A percentile compares a stretch with the other conserved stretches of the same genome.
Conservation (phyloP, 2,888 invertebrate species). For the Xestia xanthographa region DNA sequence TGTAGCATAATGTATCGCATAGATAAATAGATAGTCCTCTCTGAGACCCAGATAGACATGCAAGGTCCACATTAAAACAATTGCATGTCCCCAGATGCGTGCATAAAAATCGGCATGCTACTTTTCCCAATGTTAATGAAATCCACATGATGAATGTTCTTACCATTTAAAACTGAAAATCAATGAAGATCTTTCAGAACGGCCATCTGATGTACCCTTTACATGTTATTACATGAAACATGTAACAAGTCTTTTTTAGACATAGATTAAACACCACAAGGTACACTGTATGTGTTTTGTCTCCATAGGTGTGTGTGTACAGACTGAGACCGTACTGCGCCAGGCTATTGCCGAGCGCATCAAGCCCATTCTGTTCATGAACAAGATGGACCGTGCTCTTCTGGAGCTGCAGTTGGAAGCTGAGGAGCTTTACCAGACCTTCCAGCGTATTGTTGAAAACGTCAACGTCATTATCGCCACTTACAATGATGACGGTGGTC, state of each 20-base stretch:
- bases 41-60: background rate
- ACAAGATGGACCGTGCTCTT: constrained; percentile 99
- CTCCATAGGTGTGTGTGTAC: constrained; percentile 97
- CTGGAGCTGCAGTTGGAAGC: constrained; percentile 98
- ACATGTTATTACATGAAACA: background rate
- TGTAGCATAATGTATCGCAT: no score
- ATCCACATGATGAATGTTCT: constrained; percentile 89
- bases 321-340: constrained; percentile 99
- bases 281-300: background rate
- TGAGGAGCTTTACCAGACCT: constrained; percentile 99
- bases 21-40: no score
- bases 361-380: constrained; percentile 99
- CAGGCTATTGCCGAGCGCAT: constrained; percentile 99
- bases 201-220: constrained; percentile 88
- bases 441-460: constrained; percentile 99
- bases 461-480: constrained; percentile 99
- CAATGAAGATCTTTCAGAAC: constrained; percentile 89
- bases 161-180: constrained; percentile 84
- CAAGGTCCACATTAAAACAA: background rate
- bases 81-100: background rate
- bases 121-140: background rate
- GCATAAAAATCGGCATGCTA: no score
- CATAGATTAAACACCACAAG: background rate
- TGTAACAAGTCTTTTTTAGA: background rate
- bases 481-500: constrained; percentile 98